Evolutionary conservation across 2,113 vertebrate species (phyloP).

Genomic region (Cyanoderma ruficeps): DNA sequence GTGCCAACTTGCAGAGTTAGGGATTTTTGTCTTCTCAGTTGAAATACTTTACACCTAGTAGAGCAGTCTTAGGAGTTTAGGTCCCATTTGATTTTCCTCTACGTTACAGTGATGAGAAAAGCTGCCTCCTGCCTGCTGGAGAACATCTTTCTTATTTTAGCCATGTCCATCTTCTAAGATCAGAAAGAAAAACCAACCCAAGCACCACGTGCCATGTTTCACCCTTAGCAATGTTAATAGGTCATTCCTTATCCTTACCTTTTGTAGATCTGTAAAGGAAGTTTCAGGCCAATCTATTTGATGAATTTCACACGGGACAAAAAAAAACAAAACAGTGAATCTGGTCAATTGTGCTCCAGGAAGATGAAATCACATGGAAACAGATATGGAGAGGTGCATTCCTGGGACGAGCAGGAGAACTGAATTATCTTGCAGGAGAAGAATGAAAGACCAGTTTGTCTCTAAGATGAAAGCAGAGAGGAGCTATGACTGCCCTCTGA

Average conservation of each 20-base stretch:
- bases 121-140: not conserved
- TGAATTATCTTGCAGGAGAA: not conserved
- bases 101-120: not conserved
- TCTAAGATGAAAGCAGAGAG: not conserved
- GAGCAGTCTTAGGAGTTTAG: not conserved
- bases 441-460: not conserved
- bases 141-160: not conserved
- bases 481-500: not conserved
- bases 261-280: not conserved
- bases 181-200: not conserved
- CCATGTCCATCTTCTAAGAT: not conserved
- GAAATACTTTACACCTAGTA: not conserved
- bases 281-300: not conserved
- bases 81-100: not conserved
- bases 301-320: not conserved
- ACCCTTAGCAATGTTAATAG: not conserved
- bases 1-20: not conserved
- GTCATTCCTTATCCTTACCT: not conserved
- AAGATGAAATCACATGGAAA: not conserved
- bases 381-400: not conserved
- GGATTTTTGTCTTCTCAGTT: not conserved
- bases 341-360: not conserved
- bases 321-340: not conserved
- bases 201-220: not conserved
- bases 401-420: not conserved